Evolutionary conservation across 2,797 vertebrate species (phyloP).

Genomic region (Epinephelus malabaricus): DNA sequence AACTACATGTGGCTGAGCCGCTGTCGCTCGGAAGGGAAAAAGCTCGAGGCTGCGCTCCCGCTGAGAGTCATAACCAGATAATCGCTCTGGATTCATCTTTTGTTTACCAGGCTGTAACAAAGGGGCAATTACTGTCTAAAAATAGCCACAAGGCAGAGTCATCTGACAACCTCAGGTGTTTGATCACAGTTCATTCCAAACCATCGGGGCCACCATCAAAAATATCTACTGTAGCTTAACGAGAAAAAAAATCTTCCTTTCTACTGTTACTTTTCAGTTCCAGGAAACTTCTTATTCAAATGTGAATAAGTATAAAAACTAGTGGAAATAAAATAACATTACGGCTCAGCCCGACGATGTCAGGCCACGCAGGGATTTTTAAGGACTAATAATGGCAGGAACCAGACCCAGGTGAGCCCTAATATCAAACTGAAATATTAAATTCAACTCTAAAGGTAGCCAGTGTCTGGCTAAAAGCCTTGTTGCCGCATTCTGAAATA

Average conservation of each 20-base stretch:
- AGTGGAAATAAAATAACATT: too few relatives aligned
- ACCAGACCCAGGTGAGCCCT: constrained; percentile 19
- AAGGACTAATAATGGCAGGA: constrained; percentile 19
- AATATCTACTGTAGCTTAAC: constrained; percentile 3
- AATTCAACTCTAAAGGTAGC: constrained; percentile 37
- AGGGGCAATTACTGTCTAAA: constrained; percentile 83
- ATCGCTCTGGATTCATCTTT: constrained; percentile 77
- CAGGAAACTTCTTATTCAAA: too few relatives aligned
- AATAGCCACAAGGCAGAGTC: constrained; percentile 76
- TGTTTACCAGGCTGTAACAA: constrained; percentile 82
- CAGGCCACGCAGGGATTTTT: background rate
- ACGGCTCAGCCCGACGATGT: too few relatives aligned
- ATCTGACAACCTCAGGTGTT: constrained; percentile 78
- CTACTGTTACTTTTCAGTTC: too few relatives aligned
- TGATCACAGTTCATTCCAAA: constrained; percentile 63
- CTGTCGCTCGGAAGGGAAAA: constrained; percentile 53
- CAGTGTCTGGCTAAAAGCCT: constrained; percentile 31
- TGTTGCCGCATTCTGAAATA: constrained; percentile 18
- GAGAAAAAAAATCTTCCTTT: too few relatives aligned
- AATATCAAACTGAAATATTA: constrained; percentile 52
- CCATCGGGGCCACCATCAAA: constrained; percentile 40
- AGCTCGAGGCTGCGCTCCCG: constrained; percentile 65
- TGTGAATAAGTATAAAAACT: too few relatives aligned
- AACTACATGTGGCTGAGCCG: constrained; percentile 53
- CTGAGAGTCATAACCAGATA: constrained; percentile 75